Conservation (phyloP, 2,797 vertebrate genomes). For the Furcifer pardalis region DNA sequence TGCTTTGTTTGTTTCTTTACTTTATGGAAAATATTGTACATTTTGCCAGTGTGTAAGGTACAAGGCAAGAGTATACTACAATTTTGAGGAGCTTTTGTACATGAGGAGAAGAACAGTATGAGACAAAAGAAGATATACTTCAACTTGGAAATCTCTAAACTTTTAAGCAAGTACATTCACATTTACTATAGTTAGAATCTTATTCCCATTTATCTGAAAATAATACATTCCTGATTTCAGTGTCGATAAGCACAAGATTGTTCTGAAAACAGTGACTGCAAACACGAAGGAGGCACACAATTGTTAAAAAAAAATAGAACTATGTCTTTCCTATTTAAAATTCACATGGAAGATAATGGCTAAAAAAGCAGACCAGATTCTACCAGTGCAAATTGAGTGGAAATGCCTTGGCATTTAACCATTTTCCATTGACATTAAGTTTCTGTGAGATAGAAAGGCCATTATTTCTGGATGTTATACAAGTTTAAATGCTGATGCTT, state of each 20-base stretch:
- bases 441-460: conserved; percentile 19
- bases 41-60: too few relatives aligned
- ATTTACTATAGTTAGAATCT: too few relatives aligned
- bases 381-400: conserved; percentile 25
- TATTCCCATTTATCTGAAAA: too few relatives aligned
- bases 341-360: conserved; percentile 23
- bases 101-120: too few relatives aligned
- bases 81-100: too few relatives aligned
- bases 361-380: conserved; percentile 24
- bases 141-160: too few relatives aligned
- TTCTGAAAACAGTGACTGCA: background rate
- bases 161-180: too few relatives aligned
- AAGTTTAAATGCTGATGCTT: conserved; percentile 23
- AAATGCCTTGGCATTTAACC: conserved; percentile 47
- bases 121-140: too few relatives aligned
- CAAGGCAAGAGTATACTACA: too few relatives aligned
- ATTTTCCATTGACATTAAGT: conserved; percentile 42
- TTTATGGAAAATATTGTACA: too few relatives aligned
- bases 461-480: background rate
- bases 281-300: background rate
- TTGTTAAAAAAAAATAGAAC: background rate
- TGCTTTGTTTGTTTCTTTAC: too few relatives aligned
- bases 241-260: background rate
- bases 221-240: background rate
- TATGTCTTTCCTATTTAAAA: background rate